Base-by-base conservation (phyloP, 2,888 invertebrate genomes). In the Adineta ricciae region DNA sequence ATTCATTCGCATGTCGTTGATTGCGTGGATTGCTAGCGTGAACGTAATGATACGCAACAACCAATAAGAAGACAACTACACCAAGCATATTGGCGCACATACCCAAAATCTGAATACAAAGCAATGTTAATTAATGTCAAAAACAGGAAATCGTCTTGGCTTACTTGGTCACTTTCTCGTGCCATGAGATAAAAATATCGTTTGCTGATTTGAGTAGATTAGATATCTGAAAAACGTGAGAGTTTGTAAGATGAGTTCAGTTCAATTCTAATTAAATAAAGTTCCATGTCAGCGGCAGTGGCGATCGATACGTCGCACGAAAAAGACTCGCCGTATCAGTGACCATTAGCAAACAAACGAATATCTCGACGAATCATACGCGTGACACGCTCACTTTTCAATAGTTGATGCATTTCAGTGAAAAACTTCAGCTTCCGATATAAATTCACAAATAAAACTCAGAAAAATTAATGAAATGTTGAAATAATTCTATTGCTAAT, bases 31-130 rank as follows among this genome's bases (percentile, higher is more conserved):
- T 90, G 86, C 90, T 96, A 0, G 95, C 96, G 88, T 95, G 94
- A 85, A 97, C 95, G 89, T 97, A 97, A 90, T 97, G 97, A 90
- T 96, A 97, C 3, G 97, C 92, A 83, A 97, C 96, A n/a, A 97
- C 97, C 84, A 97, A 92, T 89, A 97, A 95, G 87, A 92, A 92
- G 84, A 92, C 87, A 0, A 95, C 94, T 4, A 97, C 96, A 87
- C 97, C 97, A 87, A 97, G 91, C 87, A 96, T 94, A 91, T 98
- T 97, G 87, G 96, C 95, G 92, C 97, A 96, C 86, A 97, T 94
- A 0, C 97, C 96, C 88, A 97, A 78, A 41, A 78, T 32, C 64
- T 64, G 32, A 19, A 16, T 32, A 2, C 3, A 19, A 50, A 50
- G 50, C 14, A 50, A 46, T 46, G 46, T 8, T 19, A 50, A 50